Conservation (phyloP, 1,140 invertebrate genomes). For the Eciton burchellii region DNA sequence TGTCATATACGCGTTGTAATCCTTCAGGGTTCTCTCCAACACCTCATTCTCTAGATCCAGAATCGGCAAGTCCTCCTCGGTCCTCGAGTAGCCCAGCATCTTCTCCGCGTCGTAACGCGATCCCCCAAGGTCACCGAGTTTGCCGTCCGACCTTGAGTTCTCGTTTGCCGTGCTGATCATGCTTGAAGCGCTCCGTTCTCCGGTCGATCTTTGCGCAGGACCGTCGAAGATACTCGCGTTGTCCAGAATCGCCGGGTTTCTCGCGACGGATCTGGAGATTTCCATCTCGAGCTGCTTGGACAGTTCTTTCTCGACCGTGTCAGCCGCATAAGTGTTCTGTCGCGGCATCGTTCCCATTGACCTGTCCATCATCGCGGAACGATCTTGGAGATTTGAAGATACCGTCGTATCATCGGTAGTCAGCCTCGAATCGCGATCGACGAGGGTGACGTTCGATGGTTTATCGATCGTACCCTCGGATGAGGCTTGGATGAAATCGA, state of each 20-base stretch:
- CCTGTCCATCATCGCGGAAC: conserved; percentile 14
- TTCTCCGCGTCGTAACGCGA: conserved; percentile 76
- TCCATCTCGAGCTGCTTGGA: conserved; percentile 78
- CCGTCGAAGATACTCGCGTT: conserved; percentile 67
- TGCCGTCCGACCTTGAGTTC: not conserved
- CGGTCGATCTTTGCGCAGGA: conserved; percentile 28
- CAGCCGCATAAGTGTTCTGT: conserved; percentile 38
- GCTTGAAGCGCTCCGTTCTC: not conserved
- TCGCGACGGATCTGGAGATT: conserved; percentile 70
- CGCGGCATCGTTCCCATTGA: conserved; percentile 50
- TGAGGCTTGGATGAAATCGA: not conserved
- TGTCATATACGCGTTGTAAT: conserved; percentile 80
- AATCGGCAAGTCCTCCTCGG: conserved; percentile 78
- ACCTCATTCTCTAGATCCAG: conserved; percentile 81
- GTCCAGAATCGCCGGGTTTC: conserved; percentile 59
- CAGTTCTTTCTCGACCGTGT: conserved; percentile 77
- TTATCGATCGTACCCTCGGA: not conserved
- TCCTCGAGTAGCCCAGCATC: conserved; percentile 81
- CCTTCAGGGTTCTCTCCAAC: conserved; percentile 78
- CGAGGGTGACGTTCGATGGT: not conserved
- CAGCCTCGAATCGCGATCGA: not conserved
- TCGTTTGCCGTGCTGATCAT: not conserved
- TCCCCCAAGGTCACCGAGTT: conserved; percentile 2
- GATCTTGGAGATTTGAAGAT: conserved; percentile 57
- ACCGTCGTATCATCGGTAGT: not conserved